Evolutionary conservation across 2,113 vertebrate genomes (phyloP), one percentile per base, ranked within the genome.

Genomic region (human): DNA sequence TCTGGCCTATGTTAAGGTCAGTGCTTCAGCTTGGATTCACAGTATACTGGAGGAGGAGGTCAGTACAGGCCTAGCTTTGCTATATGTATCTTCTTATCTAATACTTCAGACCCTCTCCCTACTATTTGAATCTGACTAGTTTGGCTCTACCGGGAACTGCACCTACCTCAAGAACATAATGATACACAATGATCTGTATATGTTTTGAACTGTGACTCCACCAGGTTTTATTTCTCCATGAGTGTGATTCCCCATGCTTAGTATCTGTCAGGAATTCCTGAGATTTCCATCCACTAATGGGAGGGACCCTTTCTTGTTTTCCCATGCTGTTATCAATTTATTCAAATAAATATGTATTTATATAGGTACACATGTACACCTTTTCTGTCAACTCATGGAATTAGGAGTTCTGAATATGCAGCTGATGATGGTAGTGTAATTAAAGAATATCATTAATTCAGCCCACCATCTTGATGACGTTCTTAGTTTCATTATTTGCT

Each of bases 221-320:
- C 2, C 38, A 89, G 35, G 73, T 61, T 79, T 70, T 68, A 52
- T 68, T 55, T 96, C 35, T 66, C 79, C 48, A 38, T 79, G 66
- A 22, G 35, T 70, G 3, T 59, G 22, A 80, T 61, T 94, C 75
- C 16, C 86, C 9, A 35, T 40, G 10, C 48, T 80, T 84, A 88
- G 2, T 90, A 64, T 57, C 89, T 75, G 88, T 97, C 27, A 93
- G 72, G 32, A 94, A 89, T 85, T 93, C 64, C 76, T 55, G 13
- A 81, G 43, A 73, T 85, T 95, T 82, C 70, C 12, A 93, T 30
- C 20, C 25, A 90, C 23, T 27, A 23, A 82, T 35, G 38, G n/a
- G 35, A 94, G 38, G 25, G 35, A 89, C 8, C 13, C 35, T 87
- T 85, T 64, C 84, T 70, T 83, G 25, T 90, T 64, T 78, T 80